Conservation (phyloP, 1,140 invertebrate species). For the Rhyacophila brunnea region DNA sequence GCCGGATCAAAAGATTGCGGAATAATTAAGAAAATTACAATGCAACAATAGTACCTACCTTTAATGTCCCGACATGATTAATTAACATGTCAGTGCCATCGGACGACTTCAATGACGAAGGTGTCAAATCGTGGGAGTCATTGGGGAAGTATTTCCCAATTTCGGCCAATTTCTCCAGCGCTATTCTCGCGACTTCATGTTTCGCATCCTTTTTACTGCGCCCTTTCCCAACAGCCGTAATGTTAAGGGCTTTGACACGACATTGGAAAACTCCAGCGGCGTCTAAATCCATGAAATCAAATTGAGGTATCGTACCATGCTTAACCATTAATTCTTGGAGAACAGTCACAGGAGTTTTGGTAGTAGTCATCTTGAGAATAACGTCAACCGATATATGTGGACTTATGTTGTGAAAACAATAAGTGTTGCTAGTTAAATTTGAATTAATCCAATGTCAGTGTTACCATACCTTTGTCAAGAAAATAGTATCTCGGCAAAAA, state of each 20-base stretch:
- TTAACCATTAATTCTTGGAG: slow-evolving; percentile 69
- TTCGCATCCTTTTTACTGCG: slow-evolving; percentile 75
- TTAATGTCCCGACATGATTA: too few relatives aligned
- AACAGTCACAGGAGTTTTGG: slow-evolving; percentile 68
- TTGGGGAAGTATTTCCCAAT: slow-evolving; percentile 14
- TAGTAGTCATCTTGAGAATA: slow-evolving; percentile 42
- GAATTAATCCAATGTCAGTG: too few relatives aligned
- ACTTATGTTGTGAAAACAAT: too few relatives aligned
- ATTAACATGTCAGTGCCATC: too few relatives aligned
- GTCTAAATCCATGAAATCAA: slow-evolving; percentile 67
- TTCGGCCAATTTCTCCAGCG: slow-evolving; percentile 11
- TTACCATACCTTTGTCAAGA: too few relatives aligned
- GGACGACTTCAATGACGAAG: background rate
- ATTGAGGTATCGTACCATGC: slow-evolving; percentile 58
- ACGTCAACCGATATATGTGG: too few relatives aligned
- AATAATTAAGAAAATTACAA: slow-evolving; percentile 18
- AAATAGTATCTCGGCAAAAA: too few relatives aligned
- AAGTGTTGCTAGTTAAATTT: too few relatives aligned
- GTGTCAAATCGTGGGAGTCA: slow-evolving; percentile 5
- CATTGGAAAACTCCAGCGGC: slow-evolving; percentile 67
- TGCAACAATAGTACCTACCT: slow-evolving; percentile 1
- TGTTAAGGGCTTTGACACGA: slow-evolving; percentile 46
- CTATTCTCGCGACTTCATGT: slow-evolving; percentile 61
- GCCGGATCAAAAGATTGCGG: too few relatives aligned
- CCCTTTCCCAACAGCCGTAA: slow-evolving; percentile 54